phyloP scores from a whole-genome alignment of 2,888 invertebrate genomes.

The Mythimna loreyi region DNA sequence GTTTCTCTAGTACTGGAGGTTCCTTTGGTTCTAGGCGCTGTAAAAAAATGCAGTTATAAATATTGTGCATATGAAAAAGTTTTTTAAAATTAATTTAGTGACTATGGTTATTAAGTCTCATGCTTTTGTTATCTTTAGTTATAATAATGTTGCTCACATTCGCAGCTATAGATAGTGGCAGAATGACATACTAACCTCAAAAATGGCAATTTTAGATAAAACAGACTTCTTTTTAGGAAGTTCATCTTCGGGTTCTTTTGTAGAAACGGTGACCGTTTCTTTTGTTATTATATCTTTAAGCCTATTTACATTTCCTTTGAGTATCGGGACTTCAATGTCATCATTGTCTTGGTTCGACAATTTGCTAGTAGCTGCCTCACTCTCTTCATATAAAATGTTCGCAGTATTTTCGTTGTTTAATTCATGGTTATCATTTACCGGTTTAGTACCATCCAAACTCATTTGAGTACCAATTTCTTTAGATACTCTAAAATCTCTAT shows the following conservation, averaged over 20 bases:
- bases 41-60: conserved; percentile 17
- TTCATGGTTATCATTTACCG: conserved; percentile 4
- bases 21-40: conserved; percentile 66
- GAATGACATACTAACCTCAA: conserved; percentile 77
- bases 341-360: conserved; percentile 42
- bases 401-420: conserved; percentile 6
- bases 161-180: no score
- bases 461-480: conserved; percentile 46
- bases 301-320: conserved; percentile 78
- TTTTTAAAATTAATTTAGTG: neutral
- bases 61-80: neutral
- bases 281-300: conserved; percentile 68
- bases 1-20: conserved; percentile 15
- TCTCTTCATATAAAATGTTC: conserved; percentile 18
- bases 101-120: neutral
- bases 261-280: conserved; percentile 57
- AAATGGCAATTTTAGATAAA: conserved; percentile 82
- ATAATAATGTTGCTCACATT: neutral
- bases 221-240: conserved; percentile 77
- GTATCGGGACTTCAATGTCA: conserved; percentile 66
- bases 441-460: conserved; percentile 19
- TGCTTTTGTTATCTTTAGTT: neutral
- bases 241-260: conserved; percentile 63
- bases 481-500: conserved; percentile 10
- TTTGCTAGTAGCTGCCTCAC: conserved; percentile 23